These are phyloP conservation scores for Conus canariensis DNA, from an alignment of 2,888 invertebrate species.

Conservation along the genomic window DNA sequence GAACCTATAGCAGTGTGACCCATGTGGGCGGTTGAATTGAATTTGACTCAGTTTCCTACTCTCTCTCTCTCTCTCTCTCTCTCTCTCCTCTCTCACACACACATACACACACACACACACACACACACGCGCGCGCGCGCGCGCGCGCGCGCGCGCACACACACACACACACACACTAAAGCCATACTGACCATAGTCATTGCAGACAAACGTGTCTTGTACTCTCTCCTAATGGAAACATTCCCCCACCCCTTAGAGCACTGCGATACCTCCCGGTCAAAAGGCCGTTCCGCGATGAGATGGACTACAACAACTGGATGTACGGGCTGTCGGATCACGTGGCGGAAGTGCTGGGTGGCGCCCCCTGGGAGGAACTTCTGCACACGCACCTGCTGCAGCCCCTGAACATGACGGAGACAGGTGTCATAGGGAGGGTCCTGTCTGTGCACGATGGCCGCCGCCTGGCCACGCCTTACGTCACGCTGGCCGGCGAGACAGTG, in stretches of 20 bases:
- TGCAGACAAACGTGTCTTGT: too few species aligned
- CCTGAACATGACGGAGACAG: conserved; percentile 30
- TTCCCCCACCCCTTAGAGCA: not conserved
- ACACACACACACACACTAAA: too few species aligned
- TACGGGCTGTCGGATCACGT: conserved; percentile 33
- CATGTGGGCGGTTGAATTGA: too few species aligned
- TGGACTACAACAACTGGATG: conserved; percentile 46
- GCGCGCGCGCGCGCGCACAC: too few species aligned
- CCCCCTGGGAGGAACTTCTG: conserved; percentile 39
- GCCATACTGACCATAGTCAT: too few species aligned
- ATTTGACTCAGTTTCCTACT: too few species aligned
- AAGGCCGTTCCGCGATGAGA: conserved; percentile 29
- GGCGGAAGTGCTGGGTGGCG: conserved; percentile 25
- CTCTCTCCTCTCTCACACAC: too few species aligned
- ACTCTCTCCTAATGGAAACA: too few species aligned
- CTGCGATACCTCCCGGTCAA: conserved; percentile 9
- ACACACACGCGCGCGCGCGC: too few species aligned
- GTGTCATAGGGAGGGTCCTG: conserved; percentile 21
- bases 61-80: too few species aligned
- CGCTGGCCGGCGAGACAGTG: not conserved
- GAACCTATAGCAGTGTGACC: too few species aligned
- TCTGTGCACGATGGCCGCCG: conserved; percentile 11
- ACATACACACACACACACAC: too few species aligned
- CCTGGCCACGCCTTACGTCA: conserved; percentile 42
- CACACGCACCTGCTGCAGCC: conserved; percentile 29